Evolutionary conservation across 2,888 invertebrate species (phyloP), one percentile per base, ranked within the genome.

Genomic region (Scaptomyza reducta): DNA sequence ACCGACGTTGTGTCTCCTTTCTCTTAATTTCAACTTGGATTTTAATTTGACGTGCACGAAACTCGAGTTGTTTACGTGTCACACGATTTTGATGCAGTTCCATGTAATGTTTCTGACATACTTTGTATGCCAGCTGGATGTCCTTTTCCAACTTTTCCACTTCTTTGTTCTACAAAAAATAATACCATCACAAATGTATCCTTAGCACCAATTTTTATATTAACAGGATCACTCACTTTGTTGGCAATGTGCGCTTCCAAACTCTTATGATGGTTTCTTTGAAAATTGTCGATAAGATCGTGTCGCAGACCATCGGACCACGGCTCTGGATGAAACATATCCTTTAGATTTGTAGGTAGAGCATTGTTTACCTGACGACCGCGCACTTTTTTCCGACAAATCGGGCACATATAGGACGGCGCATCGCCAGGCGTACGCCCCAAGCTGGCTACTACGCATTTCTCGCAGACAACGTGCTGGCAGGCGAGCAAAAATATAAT

Each of bases 291-390:
- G 14, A 89, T 62, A 1, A 53, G 38, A 1, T 65, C 53, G 27
- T 74, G 73, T 4, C 58, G 64, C 22, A 87, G 18, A 1, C 74
- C 70, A 22, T 88, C 76, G 0, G 7, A 27, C 79, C 78, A 90
- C 0, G 89, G 88, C 38, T 80, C 72, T 6, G 90, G 90, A 63
- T 91, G 90, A 42, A 90, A 89, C 13, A 89, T 68, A 11, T 82
- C 73, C 38, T 91, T 91, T 0, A 89, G 63, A 59, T 79, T 81
- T 13, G 56, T n/a, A 2, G 89, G 77, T 73, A 91, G 72, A 7
- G 60, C 40, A 46, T 91, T 91, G 44, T 74, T 73, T 1, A 91
- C 61, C 13, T 81, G 68, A 0, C 87, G 79, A 3, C 83, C 86
- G 2, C 79, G 78, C n/a, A 82, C 79, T 1, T 25, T 61, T 6